phyloP scores from a whole-genome alignment of 2,797 vertebrate species.

The Carduelis carduelis region DNA sequence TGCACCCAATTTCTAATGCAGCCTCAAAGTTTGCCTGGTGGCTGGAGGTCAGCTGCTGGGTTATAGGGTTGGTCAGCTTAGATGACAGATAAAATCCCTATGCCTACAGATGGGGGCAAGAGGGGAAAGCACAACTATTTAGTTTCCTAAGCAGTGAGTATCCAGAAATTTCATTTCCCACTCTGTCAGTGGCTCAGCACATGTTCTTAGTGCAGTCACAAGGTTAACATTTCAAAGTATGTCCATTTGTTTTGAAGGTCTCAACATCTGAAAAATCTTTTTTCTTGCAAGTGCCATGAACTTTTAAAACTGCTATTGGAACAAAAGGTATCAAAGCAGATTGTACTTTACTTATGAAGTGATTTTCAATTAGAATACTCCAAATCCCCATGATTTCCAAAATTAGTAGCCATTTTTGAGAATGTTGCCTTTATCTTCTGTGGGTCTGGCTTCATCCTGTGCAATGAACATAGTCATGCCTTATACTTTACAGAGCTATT shows the following conservation, averaged over 20 bases:
- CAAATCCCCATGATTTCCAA: neutral
- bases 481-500: neutral
- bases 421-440: neutral
- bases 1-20: neutral
- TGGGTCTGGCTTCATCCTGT: neutral
- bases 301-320: neutral
- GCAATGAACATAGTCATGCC: no score
- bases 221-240: neutral
- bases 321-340: neutral
- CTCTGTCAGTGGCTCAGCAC: neutral
- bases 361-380: neutral
- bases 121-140: neutral
- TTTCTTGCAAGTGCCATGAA: neutral
- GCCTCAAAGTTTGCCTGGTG: neutral
- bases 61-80: neutral
- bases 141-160: neutral
- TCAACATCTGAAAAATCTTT: neutral
- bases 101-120: neutral
- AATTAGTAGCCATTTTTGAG: neutral
- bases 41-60: neutral
- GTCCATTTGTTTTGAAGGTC: neutral
- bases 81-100: neutral
- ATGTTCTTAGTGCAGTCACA: neutral
- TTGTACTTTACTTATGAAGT: neutral
- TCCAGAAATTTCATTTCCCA: neutral